Evolutionary conservation across 2,113 vertebrate genomes (phyloP), one percentile per base, ranked within the genome.

Genomic region (Aythya baeri): DNA sequence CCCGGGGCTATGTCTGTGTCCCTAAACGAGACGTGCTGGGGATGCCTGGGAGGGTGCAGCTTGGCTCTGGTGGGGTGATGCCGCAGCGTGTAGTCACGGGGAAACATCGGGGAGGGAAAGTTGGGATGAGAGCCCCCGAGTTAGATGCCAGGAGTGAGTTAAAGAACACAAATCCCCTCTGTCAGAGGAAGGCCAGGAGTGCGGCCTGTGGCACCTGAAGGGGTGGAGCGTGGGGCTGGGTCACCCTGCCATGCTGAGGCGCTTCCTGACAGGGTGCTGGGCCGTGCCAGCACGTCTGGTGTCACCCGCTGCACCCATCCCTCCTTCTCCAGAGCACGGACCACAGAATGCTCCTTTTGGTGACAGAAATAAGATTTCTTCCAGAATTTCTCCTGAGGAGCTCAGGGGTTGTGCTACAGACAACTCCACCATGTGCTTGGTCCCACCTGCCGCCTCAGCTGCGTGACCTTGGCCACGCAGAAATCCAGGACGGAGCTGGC

Each of bases 81-180:
- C n/a, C 41, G 21, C 2, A 0, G 29, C 1, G 0, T 10, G 29
- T 14, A 32, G 17, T 17, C 3, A 5, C 4, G 7, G 9, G 14
- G 21, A n/a, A 21, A 54, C 41, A n/a, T 41, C 26, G 32, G 50
- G 15, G 41, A 41, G 41, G 41, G 41, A 41, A 41, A 41, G 41
- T 41, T 6, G 6, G 5, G 16, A 27, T 36, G 32, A 68, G 10
- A 89, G n/a, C n/a, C 74, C 12, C 4, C 0, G 0, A 59, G 26
- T 71, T 61, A 38, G 44, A 31, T 36, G 52, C 18, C 38, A 43
- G 65, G 46, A 27, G 17, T 20, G 21, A n/a, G 58, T 61, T 71
- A 50, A 49, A 41, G 18, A 57, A 12, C 1, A 1, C 22, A 50
- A 41, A 75, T 71, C 18, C 11, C 9, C 10, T 22, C 50, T 16